Evolutionary conservation across 2,797 vertebrate genomes (phyloP).

Genomic region (Gymnothorax reevesii): DNA sequence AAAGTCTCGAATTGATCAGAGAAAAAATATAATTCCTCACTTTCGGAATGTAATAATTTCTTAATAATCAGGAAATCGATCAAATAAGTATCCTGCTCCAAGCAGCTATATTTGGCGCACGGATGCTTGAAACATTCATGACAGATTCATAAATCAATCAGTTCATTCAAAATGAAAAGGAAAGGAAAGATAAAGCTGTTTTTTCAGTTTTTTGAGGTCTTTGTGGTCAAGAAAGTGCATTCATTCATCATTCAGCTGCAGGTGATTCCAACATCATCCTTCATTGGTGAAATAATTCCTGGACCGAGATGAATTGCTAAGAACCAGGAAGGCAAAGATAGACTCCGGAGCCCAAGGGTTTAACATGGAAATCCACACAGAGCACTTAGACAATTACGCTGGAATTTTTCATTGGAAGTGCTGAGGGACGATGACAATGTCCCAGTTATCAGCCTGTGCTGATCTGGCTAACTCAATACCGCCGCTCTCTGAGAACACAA

Average conservation of each 20-base stretch:
- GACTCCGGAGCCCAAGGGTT: slow-evolving; percentile 54
- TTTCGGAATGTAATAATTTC: neutral
- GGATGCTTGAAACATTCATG: neutral
- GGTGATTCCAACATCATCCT: neutral
- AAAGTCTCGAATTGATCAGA: neutral
- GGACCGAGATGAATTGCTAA: slow-evolving; percentile 33
- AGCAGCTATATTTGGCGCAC: neutral
- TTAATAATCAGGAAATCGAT: neutral
- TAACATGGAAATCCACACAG: slow-evolving; percentile 60
- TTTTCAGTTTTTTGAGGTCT: neutral
- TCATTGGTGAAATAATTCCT: slow-evolving; percentile 7
- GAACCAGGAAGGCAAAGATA: slow-evolving; percentile 43
- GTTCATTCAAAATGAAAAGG: neutral
- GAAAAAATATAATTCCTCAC: neutral
- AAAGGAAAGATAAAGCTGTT: neutral
- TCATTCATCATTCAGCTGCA: neutral
- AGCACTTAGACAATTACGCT: slow-evolving; percentile 79
- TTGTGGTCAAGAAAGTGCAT: neutral
- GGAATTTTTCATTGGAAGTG: slow-evolving; percentile 88
- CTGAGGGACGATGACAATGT: slow-evolving; percentile 81
- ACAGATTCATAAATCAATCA: neutral
- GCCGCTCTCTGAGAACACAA: slow-evolving; percentile 64
- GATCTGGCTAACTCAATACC: slow-evolving; percentile 72
- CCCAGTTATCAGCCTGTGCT: slow-evolving; percentile 80
- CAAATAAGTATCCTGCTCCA: neutral